Base-by-base conservation (phyloP, 2,797 vertebrate species). In the Parotocinclus haroldoi region DNA sequence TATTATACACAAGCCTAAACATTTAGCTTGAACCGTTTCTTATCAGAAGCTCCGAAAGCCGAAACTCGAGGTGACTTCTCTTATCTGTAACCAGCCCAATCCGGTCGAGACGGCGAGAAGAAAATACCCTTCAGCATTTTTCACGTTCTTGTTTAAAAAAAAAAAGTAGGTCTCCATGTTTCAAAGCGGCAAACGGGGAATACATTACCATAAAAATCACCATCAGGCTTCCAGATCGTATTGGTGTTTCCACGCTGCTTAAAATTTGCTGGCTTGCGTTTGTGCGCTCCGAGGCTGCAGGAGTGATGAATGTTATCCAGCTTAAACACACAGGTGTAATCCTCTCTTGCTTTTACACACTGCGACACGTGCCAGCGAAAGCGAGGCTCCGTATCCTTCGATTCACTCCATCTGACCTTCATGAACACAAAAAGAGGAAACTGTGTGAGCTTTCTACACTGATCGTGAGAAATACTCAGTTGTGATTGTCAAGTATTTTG, bases 31-130 rank as follows among this genome's bases (percentile, higher is more conserved):
- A 50, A 50, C 48, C n/a, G 14, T 6, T 50, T 7, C 40, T 50
- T 50, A 14, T 50, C 48, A 50, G n/a, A 9, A 16, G 8, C 48
- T 9, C n/a, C 6, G 14, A 50, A 50, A 14, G 48, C 48, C 4
- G 48, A 42, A 42, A 50, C 48, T 14, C n/a, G 14, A 16, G 36
- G 19, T 1, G 27, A 46, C 27, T 61, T 14, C 9, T 61, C 58
- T 61, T 86, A 87, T 87, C 86, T 85, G 81, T 82, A 87, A 88
- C 85, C 87, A 67, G 67, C 67, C 67, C 54, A 66, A 64, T 63
- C 7, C 57, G 36, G 67, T 50, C 45, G 66, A 66, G 84, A 53
- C 78, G 82, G 86, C 82, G 85, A 87, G 72, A 58, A 58, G 48
- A 57, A 67, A 71, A 62, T 52, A 51, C 58, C 66, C 66, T 68